Base-by-base conservation (phyloP, 1,140 invertebrate species). In the Sycophaga agraensis region DNA sequence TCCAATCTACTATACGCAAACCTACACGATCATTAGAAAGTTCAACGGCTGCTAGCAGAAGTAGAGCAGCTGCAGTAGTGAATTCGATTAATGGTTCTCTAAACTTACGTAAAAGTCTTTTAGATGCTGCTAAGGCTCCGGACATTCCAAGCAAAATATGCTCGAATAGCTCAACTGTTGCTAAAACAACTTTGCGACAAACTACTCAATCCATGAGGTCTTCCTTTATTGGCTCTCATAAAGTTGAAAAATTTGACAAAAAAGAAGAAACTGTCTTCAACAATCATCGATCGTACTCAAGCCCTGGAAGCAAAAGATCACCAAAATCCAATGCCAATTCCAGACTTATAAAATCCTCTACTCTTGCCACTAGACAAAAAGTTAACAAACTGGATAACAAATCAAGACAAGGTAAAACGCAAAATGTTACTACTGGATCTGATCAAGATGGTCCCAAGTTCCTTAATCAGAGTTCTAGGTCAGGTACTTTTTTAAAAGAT, bases 401-500 rank as follows among this genome's bases (percentile, higher is more conserved):
- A 54, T 34, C 60, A 17, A 50, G 53, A 24, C n/a, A n/a, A n/a
- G 45, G 37, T 17, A 77, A 74, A 66, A 49, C 37, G 2, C 77
- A 75, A 56, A 74, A 72, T 64, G 73, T 75, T 66, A 77, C 50
- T 7, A 17, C 40, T 45, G 34, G 35, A 26, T 19, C 14, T 1
- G 48, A 51, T 19, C 17, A 31, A 48, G 45, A 56, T 34, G 55
- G 40, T 39, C 61, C 61, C 21, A 63, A 63, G 55, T 63, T 63
- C 61, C 72, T 75, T 4, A 81, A 75, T 6, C 80, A 82, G 24
- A 81, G 81, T 43, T 83, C 81, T 11, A 77, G 88, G 58, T 90
- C 89, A 0, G 86, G 86, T 11, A 91, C 89, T 0, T 90, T 90
- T 68, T 75, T 89, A 8, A 90, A 89, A 72, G 89, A 90, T 67